Evolutionary conservation across 2,113 vertebrate species (phyloP), one percentile per base, ranked within the genome.

Genomic region (Tachysurus vachellii): DNA sequence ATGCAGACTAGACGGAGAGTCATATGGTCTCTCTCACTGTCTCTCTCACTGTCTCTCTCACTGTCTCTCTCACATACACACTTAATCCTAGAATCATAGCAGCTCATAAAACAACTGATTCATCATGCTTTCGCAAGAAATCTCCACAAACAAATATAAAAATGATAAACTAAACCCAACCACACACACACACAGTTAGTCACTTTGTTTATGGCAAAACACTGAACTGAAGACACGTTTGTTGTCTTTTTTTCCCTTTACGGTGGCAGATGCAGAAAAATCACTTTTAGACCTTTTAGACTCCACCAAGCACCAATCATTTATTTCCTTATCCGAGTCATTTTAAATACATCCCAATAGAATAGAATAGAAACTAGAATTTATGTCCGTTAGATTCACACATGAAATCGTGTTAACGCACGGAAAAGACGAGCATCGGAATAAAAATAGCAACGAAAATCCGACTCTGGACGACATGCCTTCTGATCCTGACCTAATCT

Each of bases 51-150:
- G 83, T 47, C 61, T 28, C 31, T 56, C 71, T 66, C 47, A 57
- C 28, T 31, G 8, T 57, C 16, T 31, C 28, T 70, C 64, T 80
- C 66, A 84, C 42, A 80, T 54, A 59, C 26, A 47, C 31, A 2
- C 66, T 61, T 31, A 73, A 82, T 42, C 42, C 23, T 47, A 59
- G 21, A 59, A 47, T 56, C 77, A 62, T 4, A 76, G 13, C 21
- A 4, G 42, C 44, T 84, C 62, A 76, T 16, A 28, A 82, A 77
- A 64, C 80, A 42, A 16, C 83, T 44, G 83, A 87, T 82, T 82
- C 50, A 70, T 80, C 61, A 71, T 12, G 26, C 14, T 64, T 4
- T 64, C 6, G n/a, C 75, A 66, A 73, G 17, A 31, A 56, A 77
- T 44, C 56, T 47, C 85, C 75, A 88, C 54, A 80, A 77, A 64